These are phyloP conservation scores for Saturnia japonica DNA, from an alignment of 2,888 invertebrate genomes.

Conservation along the genomic window DNA sequence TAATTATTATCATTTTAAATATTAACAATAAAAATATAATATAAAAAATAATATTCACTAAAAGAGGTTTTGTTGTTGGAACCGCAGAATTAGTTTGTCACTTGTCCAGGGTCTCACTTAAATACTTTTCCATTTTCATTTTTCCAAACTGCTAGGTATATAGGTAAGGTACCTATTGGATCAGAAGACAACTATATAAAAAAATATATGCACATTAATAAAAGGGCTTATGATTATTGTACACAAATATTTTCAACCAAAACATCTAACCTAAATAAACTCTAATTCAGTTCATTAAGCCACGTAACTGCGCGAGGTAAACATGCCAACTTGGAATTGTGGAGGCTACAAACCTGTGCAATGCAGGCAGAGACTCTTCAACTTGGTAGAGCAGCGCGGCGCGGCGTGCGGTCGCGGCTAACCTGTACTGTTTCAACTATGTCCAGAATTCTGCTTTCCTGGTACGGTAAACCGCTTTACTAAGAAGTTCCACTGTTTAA, in stretches of 20 bases:
- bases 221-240: background rate
- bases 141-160: no score
- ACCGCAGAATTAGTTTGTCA: background rate
- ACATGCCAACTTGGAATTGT: slow-evolving; percentile 33
- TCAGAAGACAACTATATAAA: background rate
- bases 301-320: slow-evolving; percentile 34
- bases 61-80: background rate
- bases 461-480: slow-evolving; percentile 43
- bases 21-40: no score
- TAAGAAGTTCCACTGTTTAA: slow-evolving; percentile 32
- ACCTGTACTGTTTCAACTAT: slow-evolving; percentile 44
- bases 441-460: slow-evolving; percentile 32
- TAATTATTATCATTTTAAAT: no score
- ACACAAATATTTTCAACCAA: slow-evolving; percentile 31
- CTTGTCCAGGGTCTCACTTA: no score
- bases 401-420: slow-evolving; percentile 33
- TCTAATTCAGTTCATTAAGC: slow-evolving; percentile 35
- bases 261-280: slow-evolving; percentile 25
- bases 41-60: background rate
- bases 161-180: no score
- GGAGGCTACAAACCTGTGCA: slow-evolving; percentile 24
- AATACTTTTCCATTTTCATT: no score
- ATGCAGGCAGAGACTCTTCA: slow-evolving; percentile 29
- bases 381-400: slow-evolving; percentile 28
- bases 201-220: background rate